phyloP scores from a whole-genome alignment of 2,797 vertebrate genomes.

The Chromis chromis region DNA sequence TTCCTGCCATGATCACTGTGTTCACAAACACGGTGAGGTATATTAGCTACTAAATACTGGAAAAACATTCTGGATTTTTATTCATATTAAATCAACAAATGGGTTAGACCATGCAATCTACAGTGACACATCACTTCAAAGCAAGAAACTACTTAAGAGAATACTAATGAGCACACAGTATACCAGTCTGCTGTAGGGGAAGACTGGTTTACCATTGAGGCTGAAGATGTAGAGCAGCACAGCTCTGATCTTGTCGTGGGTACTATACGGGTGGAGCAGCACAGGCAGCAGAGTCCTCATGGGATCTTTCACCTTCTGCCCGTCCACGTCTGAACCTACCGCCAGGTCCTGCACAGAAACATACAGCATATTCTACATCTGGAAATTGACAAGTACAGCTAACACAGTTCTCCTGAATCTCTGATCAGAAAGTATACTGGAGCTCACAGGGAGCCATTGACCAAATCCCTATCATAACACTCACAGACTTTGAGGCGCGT shows the following conservation, averaged over 20 bases:
- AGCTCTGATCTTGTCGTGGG: conserved; percentile 93
- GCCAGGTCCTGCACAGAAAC: conserved; percentile 88
- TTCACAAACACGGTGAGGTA: neutral
- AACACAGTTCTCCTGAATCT: neutral
- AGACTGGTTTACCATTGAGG: conserved; percentile 85
- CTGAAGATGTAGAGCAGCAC: conserved; percentile 98
- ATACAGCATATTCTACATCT: conserved; percentile 2
- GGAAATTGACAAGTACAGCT: too few species aligned
- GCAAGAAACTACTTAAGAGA: neutral
- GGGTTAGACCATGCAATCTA: neutral
- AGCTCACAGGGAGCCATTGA: too few species aligned
- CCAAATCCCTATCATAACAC: too few species aligned
- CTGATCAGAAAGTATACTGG: neutral
- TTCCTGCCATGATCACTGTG: neutral
- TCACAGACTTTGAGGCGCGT: too few species aligned
- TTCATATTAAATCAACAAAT: neutral
- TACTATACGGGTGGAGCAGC: conserved; percentile 88
- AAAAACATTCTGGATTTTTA: too few species aligned
- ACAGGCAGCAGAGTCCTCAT: conserved; percentile 97
- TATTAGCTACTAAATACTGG: too few species aligned
- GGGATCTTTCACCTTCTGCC: conserved; percentile 92
- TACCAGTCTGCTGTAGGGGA: neutral
- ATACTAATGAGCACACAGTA: too few species aligned
- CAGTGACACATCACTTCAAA: neutral
- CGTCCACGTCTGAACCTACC: conserved; percentile 91